Evolutionary conservation across 2,888 invertebrate species (phyloP), one percentile per base, ranked within the genome.

Genomic region (Agonopterix subpropinquella): DNA sequence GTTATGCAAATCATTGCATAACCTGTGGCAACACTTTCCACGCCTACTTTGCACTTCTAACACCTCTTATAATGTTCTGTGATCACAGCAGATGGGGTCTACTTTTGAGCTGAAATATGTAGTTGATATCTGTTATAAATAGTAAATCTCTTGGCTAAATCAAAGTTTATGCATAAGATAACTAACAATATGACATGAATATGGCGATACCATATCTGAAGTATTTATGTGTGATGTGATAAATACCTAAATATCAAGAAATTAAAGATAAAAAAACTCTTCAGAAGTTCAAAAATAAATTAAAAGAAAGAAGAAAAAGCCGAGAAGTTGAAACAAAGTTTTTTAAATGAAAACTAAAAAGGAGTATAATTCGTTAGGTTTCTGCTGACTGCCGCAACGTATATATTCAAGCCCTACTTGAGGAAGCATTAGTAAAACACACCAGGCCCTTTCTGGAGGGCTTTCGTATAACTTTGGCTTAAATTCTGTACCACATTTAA

Each of bases 401-500:
- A 68, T 65, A 63, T 50, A 50, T 48, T 50, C 36, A 79, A 80
- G 78, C 73, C 75, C 67, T 68, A 70, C 47, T 46, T 53, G 50
- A 64, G 56, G 64, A 73, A 71, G 73, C 76, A 18, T 48, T 47
- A 57, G 28, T 28, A 28, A 28, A 28, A 28, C 28, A 61, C 61
- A 57, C 59, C 52, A 62, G 70, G 73, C 80, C 82, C 83, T 65
- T 75, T 77, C 69, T 66, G 58, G 47, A 65, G 77, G 83, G 84
- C 67, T 79, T 84, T 82, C 55, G 47, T 45, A 18, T 48, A 37
- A 51, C 5, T 51, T 48, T 47, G 69, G 75, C 80, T 80, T 73
- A 28, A 28, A 28, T 7, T 67, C 70, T 75, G 84, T 83, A 82
- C 73, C 77, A 73, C 72, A 70, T 77, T 69, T 68, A 80, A 78